Conservation (phyloP, 2,113 vertebrate species). For the Pterocles orientalis region DNA sequence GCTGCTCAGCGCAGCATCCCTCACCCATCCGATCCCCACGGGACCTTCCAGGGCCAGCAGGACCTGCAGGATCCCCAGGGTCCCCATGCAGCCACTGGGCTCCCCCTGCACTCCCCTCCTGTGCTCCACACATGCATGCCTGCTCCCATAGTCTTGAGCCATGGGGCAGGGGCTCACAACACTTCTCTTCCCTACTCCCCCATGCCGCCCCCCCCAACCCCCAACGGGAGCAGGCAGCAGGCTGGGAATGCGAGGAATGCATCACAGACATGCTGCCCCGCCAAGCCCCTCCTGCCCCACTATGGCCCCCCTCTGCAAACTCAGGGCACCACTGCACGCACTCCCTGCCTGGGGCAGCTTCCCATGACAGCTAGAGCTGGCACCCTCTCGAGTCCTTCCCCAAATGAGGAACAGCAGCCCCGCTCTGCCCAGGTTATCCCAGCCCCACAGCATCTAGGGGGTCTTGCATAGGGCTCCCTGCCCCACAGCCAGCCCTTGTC, state of each 20-base stretch:
- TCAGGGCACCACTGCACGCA: neutral
- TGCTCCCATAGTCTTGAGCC: neutral
- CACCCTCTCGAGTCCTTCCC: neutral
- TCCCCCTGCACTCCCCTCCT: accelerated
- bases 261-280: neutral
- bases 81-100: accelerated
- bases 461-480: neutral
- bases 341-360: no score
- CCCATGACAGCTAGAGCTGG: neutral
- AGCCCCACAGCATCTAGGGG: accelerated
- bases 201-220: neutral
- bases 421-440: accelerated
- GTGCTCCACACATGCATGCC: no score
- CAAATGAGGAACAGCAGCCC: neutral
- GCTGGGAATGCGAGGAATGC: conserved; percentile 43
- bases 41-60: neutral
- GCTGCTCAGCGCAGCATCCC: accelerated
- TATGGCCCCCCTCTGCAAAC: neutral
- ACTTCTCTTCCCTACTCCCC: no score
- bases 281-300: neutral
- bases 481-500: neutral
- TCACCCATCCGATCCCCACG: accelerated
- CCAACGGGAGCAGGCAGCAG: neutral
- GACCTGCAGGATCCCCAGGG: accelerated
- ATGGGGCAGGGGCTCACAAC: neutral